A percentile compares a stretch with the other conserved stretches of the same genome.
phyloP scores from a whole-genome alignment of 2,113 vertebrate genomes.

The Arvicanthis niloticus region DNA sequence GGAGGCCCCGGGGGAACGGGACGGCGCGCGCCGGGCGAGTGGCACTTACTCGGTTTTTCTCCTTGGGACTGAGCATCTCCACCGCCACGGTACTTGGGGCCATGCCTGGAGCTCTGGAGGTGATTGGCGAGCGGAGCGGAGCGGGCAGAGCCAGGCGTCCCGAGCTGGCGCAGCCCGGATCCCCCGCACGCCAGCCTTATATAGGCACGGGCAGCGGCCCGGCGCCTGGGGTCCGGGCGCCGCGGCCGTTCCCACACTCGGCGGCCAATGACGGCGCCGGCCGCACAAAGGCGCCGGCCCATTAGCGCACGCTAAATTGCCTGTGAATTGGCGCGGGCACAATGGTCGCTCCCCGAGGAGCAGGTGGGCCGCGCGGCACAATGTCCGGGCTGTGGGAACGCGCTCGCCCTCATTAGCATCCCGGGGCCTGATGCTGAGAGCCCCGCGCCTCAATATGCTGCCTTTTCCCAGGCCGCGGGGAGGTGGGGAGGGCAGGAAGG shows the following conservation, averaged over 20 bases:
- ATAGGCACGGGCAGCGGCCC: constrained; percentile 80
- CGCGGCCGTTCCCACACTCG: constrained; percentile 89
- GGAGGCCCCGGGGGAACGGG: not conserved
- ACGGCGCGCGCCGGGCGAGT: not conserved
- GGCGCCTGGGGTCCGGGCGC: constrained; percentile 85
- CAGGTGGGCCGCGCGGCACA: constrained; percentile 89
- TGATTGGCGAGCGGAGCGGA: not conserved
- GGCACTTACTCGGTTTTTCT: constrained; percentile 87
- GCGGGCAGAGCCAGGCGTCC: constrained; percentile 45
- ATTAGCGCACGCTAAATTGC: constrained; percentile 89
- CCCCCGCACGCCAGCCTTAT: constrained; percentile 71
- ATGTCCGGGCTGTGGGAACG: constrained; percentile 89
- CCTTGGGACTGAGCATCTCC: constrained; percentile 78
- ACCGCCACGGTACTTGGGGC: constrained; percentile 80
- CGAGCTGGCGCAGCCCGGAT: not conserved
- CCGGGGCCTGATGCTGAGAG: constrained; percentile 84
- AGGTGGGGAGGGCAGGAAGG: constrained; percentile 77
- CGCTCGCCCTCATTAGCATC: constrained; percentile 82
- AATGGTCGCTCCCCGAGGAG: constrained; percentile 90
- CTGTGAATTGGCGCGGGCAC: constrained; percentile 89
- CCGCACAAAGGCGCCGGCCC: constrained; percentile 87
- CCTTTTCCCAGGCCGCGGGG: constrained; percentile 81
- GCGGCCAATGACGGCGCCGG: constrained; percentile 86
- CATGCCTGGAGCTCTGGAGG: constrained; percentile 34
- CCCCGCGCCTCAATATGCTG: constrained; percentile 84